A percentile compares a stretch with the other conserved stretches of the same genome.
Evolutionary conservation across 2,797 vertebrate species (phyloP).

Genomic region (Acipenser transmontanus): DNA sequence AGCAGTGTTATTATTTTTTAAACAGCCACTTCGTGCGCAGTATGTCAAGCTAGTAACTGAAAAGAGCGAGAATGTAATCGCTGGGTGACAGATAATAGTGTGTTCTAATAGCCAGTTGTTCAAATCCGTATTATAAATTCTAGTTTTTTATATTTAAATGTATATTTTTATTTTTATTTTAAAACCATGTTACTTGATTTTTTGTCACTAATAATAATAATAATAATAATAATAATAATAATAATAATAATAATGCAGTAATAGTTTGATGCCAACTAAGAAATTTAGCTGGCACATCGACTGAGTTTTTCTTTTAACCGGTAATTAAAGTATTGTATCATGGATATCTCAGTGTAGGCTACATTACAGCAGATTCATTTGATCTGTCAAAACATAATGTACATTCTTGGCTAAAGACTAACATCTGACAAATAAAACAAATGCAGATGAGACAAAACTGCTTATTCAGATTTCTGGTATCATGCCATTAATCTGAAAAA

Average conservation of each 20-base stretch:
- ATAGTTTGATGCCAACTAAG: background rate
- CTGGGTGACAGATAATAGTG: conserved; percentile 1
- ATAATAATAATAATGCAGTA: background rate
- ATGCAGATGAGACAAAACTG: background rate
- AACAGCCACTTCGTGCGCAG: conserved; percentile 61
- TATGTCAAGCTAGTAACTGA: conserved; percentile 69
- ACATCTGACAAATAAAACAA: conserved; percentile 3
- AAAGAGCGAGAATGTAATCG: conserved; percentile 47
- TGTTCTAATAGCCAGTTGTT: background rate
- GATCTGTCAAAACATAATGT: conserved; percentile 4
- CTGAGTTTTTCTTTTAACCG: conserved; percentile 2
- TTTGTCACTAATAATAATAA: too few relatives aligned
- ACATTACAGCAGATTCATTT: background rate
- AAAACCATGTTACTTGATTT: background rate
- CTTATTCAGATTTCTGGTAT: conserved; percentile 7
- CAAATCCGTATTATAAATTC: background rate
- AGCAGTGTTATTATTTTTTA: conserved; percentile 46
- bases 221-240: too few relatives aligned
- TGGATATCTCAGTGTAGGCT: background rate
- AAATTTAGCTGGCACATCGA: background rate
- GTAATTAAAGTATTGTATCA: conserved; percentile 2
- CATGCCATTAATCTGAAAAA: conserved; percentile 9
- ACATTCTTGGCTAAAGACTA: background rate
- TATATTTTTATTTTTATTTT: background rate
- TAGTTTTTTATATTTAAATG: background rate